Percentiles rank a stretch among this genome's conserved stretches.
These are phyloP conservation scores for Galbula dea DNA, from an alignment of 2,113 vertebrate genomes.

Conservation along the genomic window DNA sequence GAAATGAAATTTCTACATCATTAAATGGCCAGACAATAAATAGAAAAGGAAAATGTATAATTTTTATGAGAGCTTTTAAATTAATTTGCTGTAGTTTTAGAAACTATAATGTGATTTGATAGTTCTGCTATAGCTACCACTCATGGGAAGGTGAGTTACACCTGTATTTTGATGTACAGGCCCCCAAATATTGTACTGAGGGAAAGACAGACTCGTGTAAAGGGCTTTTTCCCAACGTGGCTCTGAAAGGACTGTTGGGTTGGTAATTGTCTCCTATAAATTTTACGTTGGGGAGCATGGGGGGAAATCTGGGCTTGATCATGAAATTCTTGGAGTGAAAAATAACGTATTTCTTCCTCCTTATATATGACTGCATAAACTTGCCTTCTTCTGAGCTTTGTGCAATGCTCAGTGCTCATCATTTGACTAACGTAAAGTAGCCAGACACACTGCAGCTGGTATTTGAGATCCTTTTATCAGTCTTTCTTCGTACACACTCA, in stretches of 20 bases:
- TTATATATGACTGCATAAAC: neutral
- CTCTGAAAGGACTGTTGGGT: neutral
- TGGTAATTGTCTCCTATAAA: neutral
- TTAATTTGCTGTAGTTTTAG: neutral
- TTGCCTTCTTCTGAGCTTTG: neutral
- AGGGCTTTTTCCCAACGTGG: neutral
- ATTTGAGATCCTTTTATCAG: conserved; percentile 38
- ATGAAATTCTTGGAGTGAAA: neutral
- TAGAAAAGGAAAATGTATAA: neutral
- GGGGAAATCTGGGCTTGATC: neutral
- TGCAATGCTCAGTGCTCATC: neutral
- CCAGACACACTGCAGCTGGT: conserved; percentile 31
- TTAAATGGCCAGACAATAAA: neutral
- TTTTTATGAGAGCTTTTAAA: neutral
- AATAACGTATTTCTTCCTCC: neutral
- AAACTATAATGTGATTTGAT: neutral
- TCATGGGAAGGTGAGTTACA: neutral
- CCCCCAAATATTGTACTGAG: neutral
- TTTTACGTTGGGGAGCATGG: neutral
- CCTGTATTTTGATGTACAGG: neutral
- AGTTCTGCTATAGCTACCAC: neutral
- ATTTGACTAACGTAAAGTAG: neutral
- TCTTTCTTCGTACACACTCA: neutral
- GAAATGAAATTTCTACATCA: conserved; percentile 16
- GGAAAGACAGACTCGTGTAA: neutral